Percentiles rank a stretch among this genome's conserved stretches.
Conservation (phyloP, 53 echinoderm and acorn worm species). For the Actinopyga echinites region DNA sequence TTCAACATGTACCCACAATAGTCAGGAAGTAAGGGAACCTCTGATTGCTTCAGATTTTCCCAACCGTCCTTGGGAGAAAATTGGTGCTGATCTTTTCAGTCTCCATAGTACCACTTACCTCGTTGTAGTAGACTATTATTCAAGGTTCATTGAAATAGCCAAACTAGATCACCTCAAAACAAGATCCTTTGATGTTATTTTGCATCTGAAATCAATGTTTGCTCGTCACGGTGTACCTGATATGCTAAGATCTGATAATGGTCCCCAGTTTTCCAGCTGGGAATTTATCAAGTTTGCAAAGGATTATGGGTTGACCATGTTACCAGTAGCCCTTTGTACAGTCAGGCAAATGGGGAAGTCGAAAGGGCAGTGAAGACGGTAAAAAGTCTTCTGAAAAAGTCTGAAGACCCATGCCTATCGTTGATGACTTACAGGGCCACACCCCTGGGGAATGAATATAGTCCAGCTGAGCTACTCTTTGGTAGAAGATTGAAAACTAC, state of each 20-base stretch:
- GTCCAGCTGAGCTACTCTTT: too few species aligned
- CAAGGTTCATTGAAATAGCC: not conserved
- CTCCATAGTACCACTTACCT: conserved; percentile 2
- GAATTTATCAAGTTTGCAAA: too few species aligned
- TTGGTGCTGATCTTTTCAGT: not conserved
- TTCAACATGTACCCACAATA: not conserved
- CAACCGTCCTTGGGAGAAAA: not conserved
- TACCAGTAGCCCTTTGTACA: not conserved
- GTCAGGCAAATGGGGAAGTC: not conserved
- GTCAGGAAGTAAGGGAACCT: not conserved
- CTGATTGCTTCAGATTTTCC: not conserved
- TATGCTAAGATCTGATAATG: too few species aligned
- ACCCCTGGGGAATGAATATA: too few species aligned
- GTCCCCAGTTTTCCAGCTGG: too few species aligned
- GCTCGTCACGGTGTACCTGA: too few species aligned
- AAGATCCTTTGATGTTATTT: not conserved
- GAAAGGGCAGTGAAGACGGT: too few species aligned
- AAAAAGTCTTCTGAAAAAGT: not conserved
- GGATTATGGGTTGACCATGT: too few species aligned
- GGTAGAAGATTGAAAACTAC: too few species aligned
- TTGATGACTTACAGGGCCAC: too few species aligned
- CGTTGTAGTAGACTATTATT: conserved; percentile 8
- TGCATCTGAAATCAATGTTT: conserved; percentile 2
- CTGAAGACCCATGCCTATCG: not conserved
- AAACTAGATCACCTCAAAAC: not conserved